Conservation (phyloP, 2,888 invertebrate genomes). For the Ethmia dodecea region DNA sequence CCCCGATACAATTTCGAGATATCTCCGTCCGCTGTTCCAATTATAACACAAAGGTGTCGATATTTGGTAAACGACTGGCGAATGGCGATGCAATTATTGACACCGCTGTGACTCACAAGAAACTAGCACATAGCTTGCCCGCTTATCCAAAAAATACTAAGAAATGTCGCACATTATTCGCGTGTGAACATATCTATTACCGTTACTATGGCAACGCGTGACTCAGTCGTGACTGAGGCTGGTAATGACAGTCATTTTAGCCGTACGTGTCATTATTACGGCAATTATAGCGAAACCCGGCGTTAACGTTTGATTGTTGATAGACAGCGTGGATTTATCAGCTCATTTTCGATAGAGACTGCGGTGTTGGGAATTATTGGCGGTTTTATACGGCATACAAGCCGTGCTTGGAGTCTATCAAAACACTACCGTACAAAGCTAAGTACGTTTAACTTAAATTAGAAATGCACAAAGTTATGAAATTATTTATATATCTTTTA, state of each 20-base stretch:
- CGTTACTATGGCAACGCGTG: constrained; percentile 22
- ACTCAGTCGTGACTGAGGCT: constrained; percentile 14
- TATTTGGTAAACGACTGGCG: too few relatives aligned
- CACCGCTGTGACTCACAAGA: too few relatives aligned
- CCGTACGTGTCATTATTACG: constrained; percentile 36
- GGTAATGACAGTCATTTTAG: constrained; percentile 26
- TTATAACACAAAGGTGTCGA: too few relatives aligned
- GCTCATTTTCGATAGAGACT: constrained; percentile 24
- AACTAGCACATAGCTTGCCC: too few relatives aligned
- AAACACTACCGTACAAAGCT: too few relatives aligned
- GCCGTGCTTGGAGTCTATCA: too few relatives aligned
- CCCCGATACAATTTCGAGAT: background rate
- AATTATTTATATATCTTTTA: too few relatives aligned
- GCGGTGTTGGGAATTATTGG: constrained; percentile 7
- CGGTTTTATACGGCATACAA: too few relatives aligned
- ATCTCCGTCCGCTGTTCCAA: too few relatives aligned
- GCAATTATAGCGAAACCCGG: constrained; percentile 33
- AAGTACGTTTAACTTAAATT: too few relatives aligned
- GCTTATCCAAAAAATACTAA: constrained; percentile 19
- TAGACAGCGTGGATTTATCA: constrained; percentile 32
- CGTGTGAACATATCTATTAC: constrained; percentile 29
- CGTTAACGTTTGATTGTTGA: constrained; percentile 23
- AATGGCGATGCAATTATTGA: too few relatives aligned
- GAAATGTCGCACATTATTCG: constrained; percentile 16
- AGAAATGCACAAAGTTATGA: too few relatives aligned